These are phyloP conservation scores for Garra rufa DNA, from an alignment of 2,113 vertebrate species.

Conservation along the genomic window DNA sequence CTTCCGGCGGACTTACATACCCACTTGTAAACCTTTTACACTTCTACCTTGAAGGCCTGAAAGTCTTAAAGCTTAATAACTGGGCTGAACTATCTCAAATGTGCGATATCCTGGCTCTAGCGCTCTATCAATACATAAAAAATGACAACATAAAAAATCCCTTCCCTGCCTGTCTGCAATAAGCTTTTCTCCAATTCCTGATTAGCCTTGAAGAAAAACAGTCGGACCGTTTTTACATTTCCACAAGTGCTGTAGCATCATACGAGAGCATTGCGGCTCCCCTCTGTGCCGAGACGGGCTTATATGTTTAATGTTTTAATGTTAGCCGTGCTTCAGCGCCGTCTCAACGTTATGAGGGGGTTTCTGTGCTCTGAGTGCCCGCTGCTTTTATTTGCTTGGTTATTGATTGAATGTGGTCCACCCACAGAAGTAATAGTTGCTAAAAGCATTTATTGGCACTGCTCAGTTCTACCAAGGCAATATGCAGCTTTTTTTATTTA, in stretches of 20 bases:
- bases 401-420: constrained; percentile 79
- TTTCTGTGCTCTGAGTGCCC: constrained; percentile 71
- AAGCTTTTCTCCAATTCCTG: constrained; percentile 8
- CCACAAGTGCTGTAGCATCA: constrained; percentile 19
- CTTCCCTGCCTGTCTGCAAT: background rate
- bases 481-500: constrained; percentile 36
- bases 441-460: constrained; percentile 78
- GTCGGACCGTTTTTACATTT: background rate
- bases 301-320: constrained; percentile 49
- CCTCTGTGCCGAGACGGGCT: constrained; percentile 7
- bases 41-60: constrained; percentile 23
- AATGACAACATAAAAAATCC: background rate
- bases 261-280: background rate
- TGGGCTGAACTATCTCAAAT: constrained; percentile 3
- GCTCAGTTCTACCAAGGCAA: constrained; percentile 65
- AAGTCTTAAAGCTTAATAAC: constrained; percentile 43
- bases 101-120: background rate
- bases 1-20: background rate
- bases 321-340: constrained; percentile 60
- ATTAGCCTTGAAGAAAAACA: constrained; percentile 34
- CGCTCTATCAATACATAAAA: constrained; percentile 14
- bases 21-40: constrained; percentile 33
- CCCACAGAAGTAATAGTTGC: constrained; percentile 79
- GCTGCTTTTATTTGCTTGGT: constrained; percentile 74
- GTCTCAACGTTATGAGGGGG: constrained; percentile 54